Base-by-base conservation (phyloP, 2,113 vertebrate genomes). In the Onychostruthus taczanowskii region DNA sequence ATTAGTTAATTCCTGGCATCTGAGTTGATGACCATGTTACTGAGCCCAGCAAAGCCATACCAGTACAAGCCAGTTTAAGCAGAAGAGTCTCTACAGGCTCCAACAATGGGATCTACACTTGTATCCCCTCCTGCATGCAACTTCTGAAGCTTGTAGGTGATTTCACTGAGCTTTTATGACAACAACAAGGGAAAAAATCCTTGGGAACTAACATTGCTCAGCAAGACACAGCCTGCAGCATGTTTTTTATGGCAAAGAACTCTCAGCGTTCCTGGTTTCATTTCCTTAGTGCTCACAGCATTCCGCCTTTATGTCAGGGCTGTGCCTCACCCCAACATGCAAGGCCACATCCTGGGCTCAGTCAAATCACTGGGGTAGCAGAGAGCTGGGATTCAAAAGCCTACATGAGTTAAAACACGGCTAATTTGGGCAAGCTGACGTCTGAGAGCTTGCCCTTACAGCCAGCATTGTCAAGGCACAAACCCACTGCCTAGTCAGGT, bases 221-320 rank as follows among this genome's bases (percentile, higher is more conserved):
- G 79, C 87, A 95, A 94, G 95, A 96, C 79, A 84, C 61, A 95
- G 90, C 95, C 87, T 95, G 93, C 72, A 84, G 95, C 79, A 43
- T 67, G 68, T 31, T 93, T 97, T 97, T 97, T 96, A 96, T 95
- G 94, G 61, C 93, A 31, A 66, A 93, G 88, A 69, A 44, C 69
- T 84, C 26, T 0, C 44, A 56, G 52, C 1, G 3, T 70, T 94
- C 68, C 85, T 88, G 88, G 24, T 72, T 96, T 93, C 72, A 95
- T 96, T 96, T 97, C 94, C 93, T 91, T 70, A 92, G 52, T 1
- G 30, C 87, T 94, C 11, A 16, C 79, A 96, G 83, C 85, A 84
- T 79, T 93, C 44, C 17, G 53, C 11, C n/a, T 93, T 97, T 91
- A 88, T 95, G 85, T 72, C 63, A 79, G 62, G 75, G 50, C 50